These are phyloP conservation scores for Beaufortia kweichowensis DNA, from an alignment of 2,113 vertebrate species.

Conservation along the genomic window DNA sequence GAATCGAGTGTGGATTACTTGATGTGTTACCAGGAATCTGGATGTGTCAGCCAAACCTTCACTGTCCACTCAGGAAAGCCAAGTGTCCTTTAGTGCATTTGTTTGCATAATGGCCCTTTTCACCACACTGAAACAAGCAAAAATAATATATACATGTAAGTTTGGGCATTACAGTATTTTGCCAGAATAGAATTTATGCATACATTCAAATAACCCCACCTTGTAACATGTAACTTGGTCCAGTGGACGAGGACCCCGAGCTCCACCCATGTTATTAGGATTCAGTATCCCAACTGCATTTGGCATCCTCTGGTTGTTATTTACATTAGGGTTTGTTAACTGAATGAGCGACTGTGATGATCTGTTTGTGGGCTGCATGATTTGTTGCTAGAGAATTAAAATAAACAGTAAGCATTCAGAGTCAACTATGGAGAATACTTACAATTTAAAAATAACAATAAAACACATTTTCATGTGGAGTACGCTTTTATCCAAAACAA, in stretches of 20 bases:
- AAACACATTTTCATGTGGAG: background rate
- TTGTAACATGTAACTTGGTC: constrained; percentile 99
- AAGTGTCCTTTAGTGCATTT: constrained; percentile 98
- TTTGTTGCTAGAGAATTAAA: constrained; percentile 65
- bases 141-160: constrained; percentile 28
- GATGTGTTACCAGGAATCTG: too few species aligned
- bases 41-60: constrained; percentile 53
- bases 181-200: background rate
- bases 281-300: constrained; percentile 80
- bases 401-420: background rate
- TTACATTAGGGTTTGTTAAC: constrained; percentile 80
- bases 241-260: constrained; percentile 90
- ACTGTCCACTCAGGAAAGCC: constrained; percentile 97
- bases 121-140: constrained; percentile 83
- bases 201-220: constrained; percentile 62
- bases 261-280: constrained; percentile 82
- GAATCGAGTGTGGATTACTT: background rate
- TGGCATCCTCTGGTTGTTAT: constrained; percentile 80
- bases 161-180: background rate
- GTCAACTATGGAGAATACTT: too few species aligned
- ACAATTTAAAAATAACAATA: background rate
- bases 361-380: constrained; percentile 68
- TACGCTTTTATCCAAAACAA: too few species aligned
- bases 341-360: constrained; percentile 84
- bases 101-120: constrained; percentile 99